Percentiles rank a stretch among this genome's conserved stretches.
These are phyloP conservation scores for Acestrorhynchus altus DNA, from an alignment of 2,797 vertebrate genomes.

Conservation along the genomic window DNA sequence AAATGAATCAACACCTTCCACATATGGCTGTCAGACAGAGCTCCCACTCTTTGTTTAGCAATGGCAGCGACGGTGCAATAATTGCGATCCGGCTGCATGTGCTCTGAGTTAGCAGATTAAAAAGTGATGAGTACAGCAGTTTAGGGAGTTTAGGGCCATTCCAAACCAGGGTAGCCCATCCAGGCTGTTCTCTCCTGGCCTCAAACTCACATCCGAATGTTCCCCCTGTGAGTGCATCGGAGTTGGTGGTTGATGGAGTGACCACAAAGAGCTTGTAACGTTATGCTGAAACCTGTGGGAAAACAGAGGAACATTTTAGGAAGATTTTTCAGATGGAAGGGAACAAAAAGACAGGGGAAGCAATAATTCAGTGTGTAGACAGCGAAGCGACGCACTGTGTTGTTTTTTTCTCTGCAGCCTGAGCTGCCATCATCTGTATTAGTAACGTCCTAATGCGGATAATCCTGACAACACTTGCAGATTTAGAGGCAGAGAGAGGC, in stretches of 20 bases:
- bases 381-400: conserved; percentile 18
- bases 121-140: conserved; percentile 66
- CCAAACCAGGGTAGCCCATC: conserved; percentile 67
- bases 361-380: conserved; percentile 51
- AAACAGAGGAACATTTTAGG: conserved; percentile 48
- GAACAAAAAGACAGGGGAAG: conserved; percentile 21
- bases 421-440: background rate
- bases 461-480: conserved; percentile 18
- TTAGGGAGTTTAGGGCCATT: conserved; percentile 60
- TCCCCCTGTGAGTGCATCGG: conserved; percentile 5
- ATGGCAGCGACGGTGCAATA: conserved; percentile 40
- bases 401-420: conserved; percentile 20
- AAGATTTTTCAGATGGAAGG: conserved; percentile 35
- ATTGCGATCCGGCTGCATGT: conserved; percentile 61
- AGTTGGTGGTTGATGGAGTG: conserved; percentile 61
- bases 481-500: conserved; percentile 13
- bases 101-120: conserved; percentile 57
- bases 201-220: conserved; percentile 56
- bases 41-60: background rate
- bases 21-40: background rate
- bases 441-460: conserved; percentile 9
- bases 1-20: conserved; percentile 2
- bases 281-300: conserved; percentile 62
- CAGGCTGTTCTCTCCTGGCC: conserved; percentile 58
- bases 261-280: conserved; percentile 57